phyloP scores from a whole-genome alignment of 2,113 vertebrate species.

The mouse (Mus musculus) region GRCm39 chr14:72818501-72819000 shows the following conservation, averaged over 20 bases:
- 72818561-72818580: constrained; percentile 4
- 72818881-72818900: not conserved
- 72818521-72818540: not conserved
- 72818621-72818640: not conserved
- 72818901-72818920: not conserved
- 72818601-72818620: not conserved
- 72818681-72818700: not conserved
- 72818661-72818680: constrained; percentile 5
- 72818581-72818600: not conserved
- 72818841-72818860: not conserved
- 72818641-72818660: constrained; percentile 23
- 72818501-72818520: not conserved
- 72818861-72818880: not conserved
- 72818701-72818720: not conserved
- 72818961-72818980: not conserved
- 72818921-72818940: not conserved
- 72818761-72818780: not conserved
- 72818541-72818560: not conserved
- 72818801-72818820: not conserved
- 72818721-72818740: not conserved
- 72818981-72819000: not conserved
- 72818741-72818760: not conserved
- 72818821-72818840: not conserved
- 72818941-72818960: not conserved
- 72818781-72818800: constrained; percentile 39